These are phyloP conservation scores for Parazoanthus swiftii DNA, from an alignment of 92 coral and sea anemone genomes.

Conservation along the genomic window DNA sequence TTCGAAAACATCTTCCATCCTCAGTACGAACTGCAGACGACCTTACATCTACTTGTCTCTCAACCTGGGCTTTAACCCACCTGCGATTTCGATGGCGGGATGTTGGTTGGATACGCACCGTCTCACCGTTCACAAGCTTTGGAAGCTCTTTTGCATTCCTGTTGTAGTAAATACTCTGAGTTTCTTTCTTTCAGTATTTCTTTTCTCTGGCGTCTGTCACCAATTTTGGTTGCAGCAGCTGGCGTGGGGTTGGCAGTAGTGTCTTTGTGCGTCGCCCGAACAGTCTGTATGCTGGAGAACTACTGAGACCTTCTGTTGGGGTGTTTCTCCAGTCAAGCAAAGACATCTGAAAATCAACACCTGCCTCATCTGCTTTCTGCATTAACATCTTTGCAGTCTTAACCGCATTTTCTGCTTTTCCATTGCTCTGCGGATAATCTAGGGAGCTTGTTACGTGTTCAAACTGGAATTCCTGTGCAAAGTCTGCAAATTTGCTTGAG, in stretches of 20 bases:
- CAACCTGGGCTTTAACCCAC: neutral
- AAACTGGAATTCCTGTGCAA: constrained; percentile 46
- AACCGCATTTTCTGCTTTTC: constrained; percentile 46
- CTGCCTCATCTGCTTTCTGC: constrained; percentile 37
- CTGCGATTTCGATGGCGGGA: neutral
- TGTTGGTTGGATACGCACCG: constrained; percentile 2
- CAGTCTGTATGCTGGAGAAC: constrained; percentile 28
- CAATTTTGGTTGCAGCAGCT: constrained; percentile 6
- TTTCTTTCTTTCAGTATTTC: neutral
- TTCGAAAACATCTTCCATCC: neutral
- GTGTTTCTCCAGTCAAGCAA: constrained; percentile 35
- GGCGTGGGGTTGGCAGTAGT: neutral
- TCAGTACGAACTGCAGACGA: neutral
- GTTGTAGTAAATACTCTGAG: neutral
- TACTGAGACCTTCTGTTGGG: constrained; percentile 21
- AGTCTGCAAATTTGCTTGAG: constrained; percentile 36
- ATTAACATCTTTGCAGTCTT: constrained; percentile 43
- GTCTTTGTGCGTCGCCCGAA: constrained; percentile 19
- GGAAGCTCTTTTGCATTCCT: neutral
- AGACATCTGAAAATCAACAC: constrained; percentile 17
- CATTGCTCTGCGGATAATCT: constrained; percentile 52
- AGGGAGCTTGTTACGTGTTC: constrained; percentile 54
- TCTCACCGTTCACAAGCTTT: neutral
- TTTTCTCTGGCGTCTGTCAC: constrained; percentile 2
- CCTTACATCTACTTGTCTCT: neutral